phyloP scores from a whole-genome alignment of 2,888 invertebrate species.

The Phalera bucephala region DNA sequence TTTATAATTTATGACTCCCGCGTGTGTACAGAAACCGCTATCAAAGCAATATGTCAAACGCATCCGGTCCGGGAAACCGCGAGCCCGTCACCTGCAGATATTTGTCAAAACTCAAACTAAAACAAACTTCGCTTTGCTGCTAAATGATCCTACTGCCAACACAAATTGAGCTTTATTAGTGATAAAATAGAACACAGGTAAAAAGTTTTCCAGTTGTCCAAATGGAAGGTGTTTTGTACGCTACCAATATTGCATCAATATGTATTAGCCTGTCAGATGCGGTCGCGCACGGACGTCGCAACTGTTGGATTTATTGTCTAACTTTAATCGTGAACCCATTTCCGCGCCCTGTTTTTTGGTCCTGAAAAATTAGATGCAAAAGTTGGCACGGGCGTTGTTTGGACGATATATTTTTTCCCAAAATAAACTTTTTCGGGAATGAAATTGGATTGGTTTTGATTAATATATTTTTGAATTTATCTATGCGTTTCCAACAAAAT shows the following conservation, averaged over 20 bases:
- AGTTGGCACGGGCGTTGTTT: conserved; percentile 17
- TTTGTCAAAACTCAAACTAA: conserved; percentile 74
- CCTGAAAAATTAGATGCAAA: conserved; percentile 29
- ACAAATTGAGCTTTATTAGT: conserved; percentile 39
- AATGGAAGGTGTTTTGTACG: conserved; percentile 28
- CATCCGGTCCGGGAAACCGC: conserved; percentile 71
- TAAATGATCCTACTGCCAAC: conserved; percentile 12
- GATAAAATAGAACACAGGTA: background rate
- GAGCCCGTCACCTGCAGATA: conserved; percentile 77
- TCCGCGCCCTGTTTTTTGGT: conserved; percentile 34
- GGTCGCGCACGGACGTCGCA: conserved; percentile 54
- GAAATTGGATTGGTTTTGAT: background rate
- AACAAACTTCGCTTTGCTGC: conserved; percentile 38
- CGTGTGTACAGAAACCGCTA: conserved; percentile 61
- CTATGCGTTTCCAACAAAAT: background rate
- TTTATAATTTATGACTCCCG: conserved; percentile 63
- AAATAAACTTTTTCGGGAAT: background rate
- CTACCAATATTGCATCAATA: conserved; percentile 66
- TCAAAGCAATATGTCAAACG: conserved; percentile 77
- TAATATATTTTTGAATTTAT: background rate
- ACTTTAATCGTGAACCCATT: conserved; percentile 59
- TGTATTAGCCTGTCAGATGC: conserved; percentile 65
- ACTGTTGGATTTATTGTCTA: conserved; percentile 64
- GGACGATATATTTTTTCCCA: background rate
- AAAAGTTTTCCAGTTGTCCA: conserved; percentile 2